Base-by-base conservation (phyloP, 2,888 invertebrate species). In the Melitaea athalia region DNA sequence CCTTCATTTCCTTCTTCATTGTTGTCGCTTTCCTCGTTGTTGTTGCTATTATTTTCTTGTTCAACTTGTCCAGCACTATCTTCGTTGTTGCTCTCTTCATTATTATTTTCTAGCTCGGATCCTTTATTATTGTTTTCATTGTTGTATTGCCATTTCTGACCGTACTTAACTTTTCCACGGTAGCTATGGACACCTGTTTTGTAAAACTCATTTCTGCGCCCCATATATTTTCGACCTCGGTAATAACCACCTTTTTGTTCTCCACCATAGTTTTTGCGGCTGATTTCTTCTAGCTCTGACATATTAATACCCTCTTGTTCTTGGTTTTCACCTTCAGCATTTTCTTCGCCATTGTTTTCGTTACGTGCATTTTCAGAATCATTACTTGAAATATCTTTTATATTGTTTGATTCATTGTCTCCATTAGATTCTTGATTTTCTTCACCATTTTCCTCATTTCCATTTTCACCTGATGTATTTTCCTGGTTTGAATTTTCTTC, bases 401-500 rank as follows among this genome's bases (percentile, higher is more conserved):
- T 65, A 50, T 45, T 50, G 57, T 45, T 63, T 57, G 50, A 66
- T 61, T 64, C 62, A 57, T 38, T 61, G 5, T 64, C 38, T 17
- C 52, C 59, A 45, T 63, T 63, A 12, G 15, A 50, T 57, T 61
- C 60, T 49, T 66, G 24, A 52, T 53, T 43, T 8, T 53, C 57
- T 53, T 62, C 65, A 59, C 52, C 63, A 43, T 64, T 62, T 38
- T 63, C 64, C 45, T 64, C 67, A 59, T 73, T 64, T 55, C 68
- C 64, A 11, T 45, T 57, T 10, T 11, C 62, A 14, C 63, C 59
- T 38, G 62, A 45, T 53, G 47, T 53, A 55, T 67, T 68, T 43
- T 73, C 59, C 12, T 59, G 65, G 45, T 69, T 62, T 57, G 47
- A 33, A 53, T 74, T 67, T 52, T 72, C 73, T 69, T 67, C 47